These are phyloP conservation scores for Cephus spinipes DNA, from an alignment of 2,888 invertebrate species.

Conservation along the genomic window DNA sequence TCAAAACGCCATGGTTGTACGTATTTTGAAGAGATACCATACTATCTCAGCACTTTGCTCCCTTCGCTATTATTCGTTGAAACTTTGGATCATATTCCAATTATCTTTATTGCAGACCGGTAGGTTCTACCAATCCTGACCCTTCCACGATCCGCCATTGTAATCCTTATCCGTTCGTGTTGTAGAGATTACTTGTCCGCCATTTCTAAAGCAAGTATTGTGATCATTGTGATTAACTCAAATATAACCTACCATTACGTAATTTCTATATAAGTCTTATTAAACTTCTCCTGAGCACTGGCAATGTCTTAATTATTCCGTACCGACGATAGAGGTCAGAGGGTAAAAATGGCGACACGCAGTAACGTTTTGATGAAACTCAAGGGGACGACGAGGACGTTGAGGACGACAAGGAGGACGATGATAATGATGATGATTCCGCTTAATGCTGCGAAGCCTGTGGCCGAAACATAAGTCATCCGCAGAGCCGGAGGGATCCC, in stretches of 20 bases:
- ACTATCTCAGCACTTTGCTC: background rate
- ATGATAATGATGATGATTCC: background rate
- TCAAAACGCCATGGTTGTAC: background rate
- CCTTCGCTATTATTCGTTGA: background rate
- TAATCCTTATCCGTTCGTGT: background rate
- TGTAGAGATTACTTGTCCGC: background rate
- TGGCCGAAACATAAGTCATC: conserved; percentile 58
- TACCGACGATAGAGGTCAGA: background rate
- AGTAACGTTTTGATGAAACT: conserved; percentile 27
- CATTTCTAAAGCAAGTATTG: background rate
- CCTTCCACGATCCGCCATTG: background rate
- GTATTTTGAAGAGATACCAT: background rate
- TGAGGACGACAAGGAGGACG: background rate
- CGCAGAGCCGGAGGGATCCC: conserved; percentile 48
- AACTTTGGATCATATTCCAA: conserved; percentile 27
- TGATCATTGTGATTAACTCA: background rate
- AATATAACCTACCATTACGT: background rate
- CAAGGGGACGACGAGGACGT: conserved; percentile 17
- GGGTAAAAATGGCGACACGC: background rate
- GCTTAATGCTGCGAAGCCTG: conserved; percentile 29
- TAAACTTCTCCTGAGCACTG: background rate
- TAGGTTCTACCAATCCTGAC: background rate
- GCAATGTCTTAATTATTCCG: background rate
- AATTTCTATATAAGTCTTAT: background rate
- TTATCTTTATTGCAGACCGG: conserved; percentile 56